phyloP scores from a whole-genome alignment of 1,140 invertebrate genomes.

The Platorchestia sp. region DNA sequence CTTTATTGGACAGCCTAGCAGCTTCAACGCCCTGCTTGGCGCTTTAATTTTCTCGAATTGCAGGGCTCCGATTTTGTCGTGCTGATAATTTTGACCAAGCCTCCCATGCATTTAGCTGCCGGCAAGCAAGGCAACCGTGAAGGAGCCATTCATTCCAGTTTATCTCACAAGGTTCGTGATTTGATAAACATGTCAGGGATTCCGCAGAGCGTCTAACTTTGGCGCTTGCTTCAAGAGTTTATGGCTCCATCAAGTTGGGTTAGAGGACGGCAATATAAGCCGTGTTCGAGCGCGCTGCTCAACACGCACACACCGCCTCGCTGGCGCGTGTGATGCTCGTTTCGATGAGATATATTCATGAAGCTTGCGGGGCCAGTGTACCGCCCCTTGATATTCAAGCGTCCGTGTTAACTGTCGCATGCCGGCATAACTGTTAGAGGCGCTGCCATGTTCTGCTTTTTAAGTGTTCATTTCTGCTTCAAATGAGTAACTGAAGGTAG shows the following conservation, averaged over 20 bases:
- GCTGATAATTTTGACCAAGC: slow-evolving; percentile 5
- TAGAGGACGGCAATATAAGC: slow-evolving; percentile 52
- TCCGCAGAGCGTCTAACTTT: slow-evolving; percentile 47
- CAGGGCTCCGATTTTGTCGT: background rate
- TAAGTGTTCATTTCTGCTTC: background rate
- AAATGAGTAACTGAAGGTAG: background rate
- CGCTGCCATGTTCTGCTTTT: background rate
- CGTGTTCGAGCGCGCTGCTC: background rate
- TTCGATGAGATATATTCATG: slow-evolving; percentile 16
- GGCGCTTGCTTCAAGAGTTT: slow-evolving; percentile 51
- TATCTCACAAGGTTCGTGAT: slow-evolving; percentile 47
- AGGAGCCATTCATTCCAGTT: slow-evolving; percentile 20
- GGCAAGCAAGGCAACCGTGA: slow-evolving; percentile 14
- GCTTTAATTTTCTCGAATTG: background rate
- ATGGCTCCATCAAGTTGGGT: slow-evolving; percentile 48
- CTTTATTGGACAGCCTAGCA: background rate
- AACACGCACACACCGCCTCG: background rate
- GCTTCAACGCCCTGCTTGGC: background rate
- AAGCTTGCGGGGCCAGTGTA: slow-evolving; percentile 12
- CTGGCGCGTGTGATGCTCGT: background rate
- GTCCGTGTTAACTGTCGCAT: background rate
- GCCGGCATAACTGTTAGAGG: background rate
- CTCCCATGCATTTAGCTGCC: slow-evolving; percentile 21
- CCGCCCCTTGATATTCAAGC: background rate
- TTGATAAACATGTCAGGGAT: slow-evolving; percentile 49